phyloP scores from a whole-genome alignment of 2,888 invertebrate species.

The Dyspetes luteomarginatus region DNA sequence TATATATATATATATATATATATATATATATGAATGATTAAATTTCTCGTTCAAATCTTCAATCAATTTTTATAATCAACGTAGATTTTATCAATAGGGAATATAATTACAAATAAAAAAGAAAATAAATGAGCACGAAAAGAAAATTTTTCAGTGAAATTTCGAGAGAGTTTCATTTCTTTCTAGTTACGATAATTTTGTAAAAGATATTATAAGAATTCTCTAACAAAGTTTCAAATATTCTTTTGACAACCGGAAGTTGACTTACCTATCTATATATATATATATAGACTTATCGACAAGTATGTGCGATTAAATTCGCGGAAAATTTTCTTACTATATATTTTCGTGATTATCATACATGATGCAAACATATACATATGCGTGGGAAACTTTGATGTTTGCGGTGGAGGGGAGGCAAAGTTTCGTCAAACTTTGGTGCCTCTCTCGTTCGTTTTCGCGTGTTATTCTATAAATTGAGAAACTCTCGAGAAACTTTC shows the following conservation, averaged over 20 bases:
- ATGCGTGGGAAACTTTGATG: not conserved
- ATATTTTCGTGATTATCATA: not conserved
- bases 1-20: too few species aligned
- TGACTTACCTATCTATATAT: too few species aligned
- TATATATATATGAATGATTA: not conserved
- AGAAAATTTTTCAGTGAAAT: too few species aligned
- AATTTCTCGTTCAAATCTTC: too few species aligned
- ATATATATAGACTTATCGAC: too few species aligned
- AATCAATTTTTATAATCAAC: too few species aligned
- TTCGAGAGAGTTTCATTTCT: too few species aligned
- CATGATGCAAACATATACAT: not conserved
- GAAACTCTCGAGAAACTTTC: not conserved
- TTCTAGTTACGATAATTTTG: too few species aligned
- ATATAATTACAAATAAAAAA: too few species aligned
- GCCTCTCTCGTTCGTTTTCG: not conserved
- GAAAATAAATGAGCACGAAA: too few species aligned
- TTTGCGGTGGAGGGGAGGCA: not conserved
- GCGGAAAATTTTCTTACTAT: not conserved
- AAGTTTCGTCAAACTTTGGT: conserved; percentile 1
- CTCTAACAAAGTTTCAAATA: not conserved
- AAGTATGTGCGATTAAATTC: not conserved
- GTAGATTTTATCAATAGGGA: too few species aligned
- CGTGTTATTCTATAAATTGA: not conserved
- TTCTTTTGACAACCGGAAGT: not conserved
- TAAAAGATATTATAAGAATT: too few species aligned